Evolutionary conservation across 2,113 vertebrate species (phyloP), one percentile per base, ranked within the genome.

Genomic region (Elgaria multicarinata): DNA sequence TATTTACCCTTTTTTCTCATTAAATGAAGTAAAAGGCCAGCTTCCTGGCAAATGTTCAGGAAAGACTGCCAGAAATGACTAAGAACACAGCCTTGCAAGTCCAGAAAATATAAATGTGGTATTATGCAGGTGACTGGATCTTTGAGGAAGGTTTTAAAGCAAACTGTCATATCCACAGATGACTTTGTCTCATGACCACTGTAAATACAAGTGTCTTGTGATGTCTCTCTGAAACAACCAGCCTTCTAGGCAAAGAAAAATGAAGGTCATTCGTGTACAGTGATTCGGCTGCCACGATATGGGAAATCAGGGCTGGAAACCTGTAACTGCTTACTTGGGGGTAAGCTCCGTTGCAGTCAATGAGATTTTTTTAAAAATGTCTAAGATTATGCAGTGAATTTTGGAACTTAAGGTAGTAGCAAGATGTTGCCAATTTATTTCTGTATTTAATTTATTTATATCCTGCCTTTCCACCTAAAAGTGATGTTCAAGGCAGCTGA

Each of bases 261-360:
- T 58, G 66, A 82, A n/a, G 55, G 66, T 31, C 2, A 12, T 46
- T 2, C 0, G 0, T 76, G 62, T 89, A 31, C 16, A 86, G 71
- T 76, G n/a, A 42, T 33, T 10, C 26, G 62, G 36, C 50, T 33
- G 0, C n/a, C 31, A 82, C 10, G 42, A 16, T 31, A 46, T 55
- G 39, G 31, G 42, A 33, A 77, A 39, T 28, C 8, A 7, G 46
- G 64, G 18, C 42, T 85, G 33, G 46, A 55, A 9, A 62, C n/a
- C 36, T 50, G 13, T 44, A 22, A 9, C 6, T 24, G 20, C 4
- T 20, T 39, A 12, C 67, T 24, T n/a, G 78, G 78, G 76, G 18
- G 55, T 39, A 36, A 81, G 18, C 9, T 83, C 44, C 53, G 10
- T 0, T 4, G 0, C 6, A 20, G 0, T 0, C 33, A 26, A 3